Evolutionary conservation across 2,888 invertebrate species (phyloP).

Genomic region (Crocallis elinguaria): DNA sequence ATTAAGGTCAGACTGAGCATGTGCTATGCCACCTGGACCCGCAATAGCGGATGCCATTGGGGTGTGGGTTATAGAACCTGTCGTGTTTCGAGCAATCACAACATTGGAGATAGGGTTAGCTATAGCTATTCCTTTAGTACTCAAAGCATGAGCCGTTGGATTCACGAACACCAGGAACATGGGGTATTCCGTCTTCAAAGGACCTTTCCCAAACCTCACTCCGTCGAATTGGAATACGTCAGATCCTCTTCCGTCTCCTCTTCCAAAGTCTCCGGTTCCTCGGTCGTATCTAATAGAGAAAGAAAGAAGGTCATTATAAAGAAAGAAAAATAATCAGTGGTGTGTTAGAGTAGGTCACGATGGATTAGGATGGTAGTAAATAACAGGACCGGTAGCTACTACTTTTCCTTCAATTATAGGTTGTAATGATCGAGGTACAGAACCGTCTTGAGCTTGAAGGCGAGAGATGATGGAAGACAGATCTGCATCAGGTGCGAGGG

Average conservation of each 20-base stretch:
- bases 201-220: conserved; percentile 54
- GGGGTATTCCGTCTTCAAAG: conserved; percentile 46
- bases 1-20: conserved; percentile 90
- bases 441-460: conserved; percentile 70
- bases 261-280: conserved; percentile 47
- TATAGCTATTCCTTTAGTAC: conserved; percentile 87
- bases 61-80: conserved; percentile 86
- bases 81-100: conserved; percentile 84
- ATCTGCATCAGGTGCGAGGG: conserved; percentile 86
- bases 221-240: conserved; percentile 67
- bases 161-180: conserved; percentile 74
- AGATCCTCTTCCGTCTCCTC: conserved; percentile 44
- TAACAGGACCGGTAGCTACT: conserved; percentile 90
- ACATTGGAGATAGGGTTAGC: conserved; percentile 89
- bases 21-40: conserved; percentile 90
- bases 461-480: conserved; percentile 81
- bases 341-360: conserved; percentile 53
- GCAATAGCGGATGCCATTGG: conserved; percentile 89
- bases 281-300: conserved; percentile 71
- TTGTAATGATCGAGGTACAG: conserved; percentile 67
- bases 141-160: conserved; percentile 88
- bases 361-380: conserved; percentile 86
- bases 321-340: conserved; percentile 35
- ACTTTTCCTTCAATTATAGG: conserved; percentile 87
- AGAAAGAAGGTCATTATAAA: conserved; percentile 52